Base-by-base conservation (phyloP, 2,113 vertebrate species). In the Holacanthus passer region DNA sequence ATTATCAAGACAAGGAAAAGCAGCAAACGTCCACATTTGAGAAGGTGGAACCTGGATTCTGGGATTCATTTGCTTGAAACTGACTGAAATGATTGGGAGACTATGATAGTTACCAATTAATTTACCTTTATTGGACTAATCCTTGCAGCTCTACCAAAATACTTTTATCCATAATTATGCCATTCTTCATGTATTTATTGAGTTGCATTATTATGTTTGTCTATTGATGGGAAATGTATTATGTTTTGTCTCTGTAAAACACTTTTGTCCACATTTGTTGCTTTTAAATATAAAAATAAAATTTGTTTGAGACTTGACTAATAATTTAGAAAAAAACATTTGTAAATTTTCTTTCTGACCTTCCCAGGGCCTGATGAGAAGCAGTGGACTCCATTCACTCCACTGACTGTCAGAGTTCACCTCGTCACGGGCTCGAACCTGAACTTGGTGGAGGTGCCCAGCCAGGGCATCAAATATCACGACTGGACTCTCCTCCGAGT, bases 341-440 rank as follows among this genome's bases (percentile, higher is more conserved):
- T 22, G n/a, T 41, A 14, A 16, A 8, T n/a, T 13, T 12, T 62
- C 6, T 52, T 29, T 37, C 88, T 84, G 24, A 95, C 96, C 94
- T 65, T 56, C 81, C 96, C 95, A 96, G 3, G 96, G 93, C 31
- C 20, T 73, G 39, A 4, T 87, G 2, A 84, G 45, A 20, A 83
- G 55, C 70, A 87, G 29, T 0, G 83, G 76, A 68, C 88, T 95
- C 96, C 96, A 96, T 16, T 96, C 95, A 31, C 96, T 96, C 96
- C 96, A 96, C 64, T 94, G 92, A 77, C 92, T 93, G 0, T 93
- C 91, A 4, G 59, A 4, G 67, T 91, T 89, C n/a, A 94, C 47
- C 5, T 77, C 94, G 0, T 96, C 96, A 11, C 64, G 93, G 31
- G 93, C 92, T 87, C 91, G 89, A 3, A 96, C 85, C 81, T 95